Evolutionary conservation across 2,113 vertebrate genomes (phyloP), one percentile per base, ranked within the genome.

Genomic region (Oryzias woworae): DNA sequence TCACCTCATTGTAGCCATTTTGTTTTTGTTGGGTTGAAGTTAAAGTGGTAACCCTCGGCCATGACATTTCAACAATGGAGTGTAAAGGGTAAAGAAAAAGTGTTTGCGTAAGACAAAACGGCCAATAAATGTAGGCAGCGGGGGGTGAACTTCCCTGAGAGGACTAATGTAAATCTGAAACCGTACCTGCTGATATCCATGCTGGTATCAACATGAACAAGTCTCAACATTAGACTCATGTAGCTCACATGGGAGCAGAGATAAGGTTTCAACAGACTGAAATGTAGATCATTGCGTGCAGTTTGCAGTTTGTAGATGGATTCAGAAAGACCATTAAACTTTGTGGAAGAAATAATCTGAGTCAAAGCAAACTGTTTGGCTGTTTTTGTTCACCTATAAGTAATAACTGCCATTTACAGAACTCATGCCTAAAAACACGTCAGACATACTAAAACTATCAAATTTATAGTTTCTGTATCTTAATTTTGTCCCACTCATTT

Each of bases 1-100:
- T 79, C 62, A 44, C 57, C 52, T 53, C 41, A 71, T 73, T 77
- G 57, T 62, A 70, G 62, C 61, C 10, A 26, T 80, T 79, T 73
- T 69, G 53, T 68, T 86, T 80, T 66, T 54, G 71, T 87, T 88
- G 83, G 55, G 51, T 22, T 41, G 36, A 72, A 83, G 80, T 87
- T 62, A 87, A 81, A 85, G 48, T 17, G 16, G 4, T 18, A n/a
- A 16, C 7, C 17, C 4, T 28, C 26, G 7, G 26, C 5, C 7
- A 28, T 28, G 5, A 62, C 65, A 77, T 78, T 73, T 20, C 44
- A 75, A 75, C 71, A 59, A 36, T 71, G 49, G 71, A 10, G 46
- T 14, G 48, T 45, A 45, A 57, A 22, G 14, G 18, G 12, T 31
- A 75, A 71, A 69, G 68, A 64, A 51, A 24, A 26, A 44, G 43